Evolutionary conservation across 1,140 invertebrate genomes (phyloP).

Genomic region (Drosophila chauvacae): DNA sequence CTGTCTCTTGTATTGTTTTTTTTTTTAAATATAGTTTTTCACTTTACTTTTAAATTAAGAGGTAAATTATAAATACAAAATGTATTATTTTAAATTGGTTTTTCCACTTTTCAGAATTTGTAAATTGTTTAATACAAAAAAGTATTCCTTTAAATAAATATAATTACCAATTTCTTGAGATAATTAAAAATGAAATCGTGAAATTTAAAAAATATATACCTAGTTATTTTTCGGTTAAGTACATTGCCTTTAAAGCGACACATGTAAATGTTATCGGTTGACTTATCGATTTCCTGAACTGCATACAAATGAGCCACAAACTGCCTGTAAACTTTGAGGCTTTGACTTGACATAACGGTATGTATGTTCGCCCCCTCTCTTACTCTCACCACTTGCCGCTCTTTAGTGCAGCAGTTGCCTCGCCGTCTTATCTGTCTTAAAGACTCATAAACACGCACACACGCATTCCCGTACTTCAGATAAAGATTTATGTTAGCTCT

Average conservation of each 20-base stretch:
- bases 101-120: too few species aligned
- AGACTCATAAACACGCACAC: slow-evolving; percentile 49
- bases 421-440: slow-evolving; percentile 37
- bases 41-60: too few species aligned
- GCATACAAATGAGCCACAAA: slow-evolving; percentile 46
- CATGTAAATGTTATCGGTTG: slow-evolving; percentile 25
- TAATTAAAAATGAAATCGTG: too few species aligned
- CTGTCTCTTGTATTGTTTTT: too few species aligned
- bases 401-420: slow-evolving; percentile 32
- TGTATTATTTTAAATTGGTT: too few species aligned
- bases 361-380: slow-evolving; percentile 18
- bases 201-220: too few species aligned
- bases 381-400: slow-evolving; percentile 1
- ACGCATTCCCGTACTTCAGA: slow-evolving; percentile 60
- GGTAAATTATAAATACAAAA: too few species aligned
- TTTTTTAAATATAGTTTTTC: too few species aligned
- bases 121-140: too few species aligned
- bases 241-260: slow-evolving; percentile 3
- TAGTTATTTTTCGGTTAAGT: too few species aligned
- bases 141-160: too few species aligned
- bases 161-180: too few species aligned
- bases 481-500: slow-evolving; percentile 73
- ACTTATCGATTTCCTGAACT: slow-evolving; percentile 47
- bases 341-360: slow-evolving; percentile 48
- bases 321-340: slow-evolving; percentile 23